Conservation (phyloP, 2,113 vertebrate genomes). For the Colinus virginianus region DNA sequence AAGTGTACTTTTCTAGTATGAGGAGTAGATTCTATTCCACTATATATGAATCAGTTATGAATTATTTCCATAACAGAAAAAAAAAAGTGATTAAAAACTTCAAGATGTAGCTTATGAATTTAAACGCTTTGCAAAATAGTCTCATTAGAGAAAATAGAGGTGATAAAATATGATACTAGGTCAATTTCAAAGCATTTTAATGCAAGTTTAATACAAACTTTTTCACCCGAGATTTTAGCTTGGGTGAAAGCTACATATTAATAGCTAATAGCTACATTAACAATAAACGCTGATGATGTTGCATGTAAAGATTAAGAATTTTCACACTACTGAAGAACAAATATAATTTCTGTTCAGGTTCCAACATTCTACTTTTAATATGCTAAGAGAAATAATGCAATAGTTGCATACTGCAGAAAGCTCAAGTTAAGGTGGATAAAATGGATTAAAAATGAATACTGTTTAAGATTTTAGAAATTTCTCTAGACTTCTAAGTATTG, state of each 20-base stretch:
- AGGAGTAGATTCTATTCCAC: not conserved
- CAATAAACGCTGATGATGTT: constrained; percentile 16
- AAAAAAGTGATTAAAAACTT: constrained; percentile 48
- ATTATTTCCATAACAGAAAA: constrained; percentile 41
- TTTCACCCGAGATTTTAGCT: constrained; percentile 14
- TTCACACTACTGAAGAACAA: constrained; percentile 3
- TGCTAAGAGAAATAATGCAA: not conserved
- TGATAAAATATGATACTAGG: constrained; percentile 28
- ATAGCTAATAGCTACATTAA: not conserved
- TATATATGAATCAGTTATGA: constrained; percentile 44
- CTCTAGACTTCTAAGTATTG: not conserved
- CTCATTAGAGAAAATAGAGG: not conserved
- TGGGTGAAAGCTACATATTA: too few species aligned
- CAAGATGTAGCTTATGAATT: constrained; percentile 20
- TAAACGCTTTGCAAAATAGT: constrained; percentile 39
- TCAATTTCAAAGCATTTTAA: constrained; percentile 28
- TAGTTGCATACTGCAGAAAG: not conserved
- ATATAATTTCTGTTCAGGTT: not conserved
- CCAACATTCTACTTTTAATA: constrained; percentile 1
- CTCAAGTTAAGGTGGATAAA: not conserved
- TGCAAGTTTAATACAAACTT: constrained; percentile 14
- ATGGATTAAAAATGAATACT: not conserved
- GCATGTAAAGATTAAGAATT: constrained; percentile 51
- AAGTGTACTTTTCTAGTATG: not conserved
- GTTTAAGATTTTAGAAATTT: not conserved